Percentiles rank a stretch among this genome's conserved stretches.
Evolutionary conservation across 23 tunicate genomes (phyloP).

Genomic region (Diplosoma virens): DNA sequence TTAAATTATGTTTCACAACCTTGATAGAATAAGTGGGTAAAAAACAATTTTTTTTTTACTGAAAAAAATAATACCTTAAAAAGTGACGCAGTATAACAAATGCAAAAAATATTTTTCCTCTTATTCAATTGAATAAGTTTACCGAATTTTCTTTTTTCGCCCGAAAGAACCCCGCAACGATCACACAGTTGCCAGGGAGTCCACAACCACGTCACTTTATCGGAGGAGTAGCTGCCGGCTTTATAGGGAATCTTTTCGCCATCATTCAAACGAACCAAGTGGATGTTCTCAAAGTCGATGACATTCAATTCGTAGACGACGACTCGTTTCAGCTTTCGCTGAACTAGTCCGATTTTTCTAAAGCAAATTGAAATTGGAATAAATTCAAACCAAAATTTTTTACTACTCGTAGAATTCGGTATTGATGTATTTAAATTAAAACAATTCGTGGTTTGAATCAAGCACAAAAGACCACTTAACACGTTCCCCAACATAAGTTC

Average conservation of each 20-base stretch:
- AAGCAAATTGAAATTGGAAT: not conserved
- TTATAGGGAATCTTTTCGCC: not conserved
- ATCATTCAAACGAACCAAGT: not conserved
- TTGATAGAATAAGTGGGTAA: no score
- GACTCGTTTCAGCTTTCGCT: not conserved
- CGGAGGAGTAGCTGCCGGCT: conserved; percentile 1
- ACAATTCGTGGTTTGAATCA: no score
- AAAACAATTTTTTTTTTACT: no score
- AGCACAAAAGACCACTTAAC: no score
- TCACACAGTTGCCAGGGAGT: conserved; percentile 48
- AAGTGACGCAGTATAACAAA: no score
- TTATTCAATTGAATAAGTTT: no score
- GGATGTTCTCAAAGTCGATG: not conserved
- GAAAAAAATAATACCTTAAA: no score
- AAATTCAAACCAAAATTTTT: not conserved
- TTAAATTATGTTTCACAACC: no score
- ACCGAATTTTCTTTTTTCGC: conserved; percentile 44
- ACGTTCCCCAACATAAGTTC: no score
- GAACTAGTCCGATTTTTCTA: not conserved
- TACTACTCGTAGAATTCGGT: no score
- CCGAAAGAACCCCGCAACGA: conserved; percentile 37
- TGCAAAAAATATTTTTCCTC: no score
- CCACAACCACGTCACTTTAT: conserved; percentile 34
- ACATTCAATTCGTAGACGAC: conserved; percentile 32
- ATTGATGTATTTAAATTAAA: no score